phyloP scores from a whole-genome alignment of 2,888 invertebrate genomes.

The Volucella inanis region DNA sequence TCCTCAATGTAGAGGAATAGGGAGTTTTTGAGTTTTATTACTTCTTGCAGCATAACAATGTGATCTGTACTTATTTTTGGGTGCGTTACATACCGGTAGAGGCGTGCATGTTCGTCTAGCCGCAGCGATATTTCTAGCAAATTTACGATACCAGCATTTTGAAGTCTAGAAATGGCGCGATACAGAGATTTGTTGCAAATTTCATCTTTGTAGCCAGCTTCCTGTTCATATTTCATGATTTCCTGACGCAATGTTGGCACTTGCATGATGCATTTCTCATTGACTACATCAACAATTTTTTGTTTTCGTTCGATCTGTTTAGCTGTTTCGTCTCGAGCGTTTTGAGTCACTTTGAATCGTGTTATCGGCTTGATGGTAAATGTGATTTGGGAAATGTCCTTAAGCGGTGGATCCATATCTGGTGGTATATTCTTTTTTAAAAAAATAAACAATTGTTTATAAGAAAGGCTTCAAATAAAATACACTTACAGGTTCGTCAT shows the following conservation, averaged over 20 bases:
- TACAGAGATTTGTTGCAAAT: slow-evolving; percentile 85
- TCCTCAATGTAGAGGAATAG: slow-evolving; percentile 78
- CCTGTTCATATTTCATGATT: slow-evolving; percentile 85
- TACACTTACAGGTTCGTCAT: slow-evolving; percentile 78
- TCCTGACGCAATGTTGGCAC: slow-evolving; percentile 84
- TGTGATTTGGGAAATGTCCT: slow-evolving; percentile 77
- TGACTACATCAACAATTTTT: slow-evolving; percentile 86
- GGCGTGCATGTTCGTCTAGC: slow-evolving; percentile 77
- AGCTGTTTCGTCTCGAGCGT: slow-evolving; percentile 46
- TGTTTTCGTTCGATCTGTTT: slow-evolving; percentile 84
- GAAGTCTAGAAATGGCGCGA: slow-evolving; percentile 85
- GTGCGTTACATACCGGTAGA: slow-evolving; percentile 79
- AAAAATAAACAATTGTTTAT: neutral
- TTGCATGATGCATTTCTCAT: slow-evolving; percentile 85
- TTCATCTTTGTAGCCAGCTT: slow-evolving; percentile 85
- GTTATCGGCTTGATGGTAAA: slow-evolving; percentile 73
- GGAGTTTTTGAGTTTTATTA: slow-evolving; percentile 78
- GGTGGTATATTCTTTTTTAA: slow-evolving; percentile 75
- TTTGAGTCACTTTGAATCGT: slow-evolving; percentile 55
- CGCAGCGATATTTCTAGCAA: slow-evolving; percentile 79
- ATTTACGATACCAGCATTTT: slow-evolving; percentile 78
- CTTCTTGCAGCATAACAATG: slow-evolving; percentile 77
- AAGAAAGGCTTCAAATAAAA: neutral
- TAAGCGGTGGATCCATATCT: slow-evolving; percentile 73
- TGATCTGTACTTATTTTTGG: slow-evolving; percentile 79